phyloP scores from a whole-genome alignment of 2,113 vertebrate genomes.

The Sus scrofa region DNA sequence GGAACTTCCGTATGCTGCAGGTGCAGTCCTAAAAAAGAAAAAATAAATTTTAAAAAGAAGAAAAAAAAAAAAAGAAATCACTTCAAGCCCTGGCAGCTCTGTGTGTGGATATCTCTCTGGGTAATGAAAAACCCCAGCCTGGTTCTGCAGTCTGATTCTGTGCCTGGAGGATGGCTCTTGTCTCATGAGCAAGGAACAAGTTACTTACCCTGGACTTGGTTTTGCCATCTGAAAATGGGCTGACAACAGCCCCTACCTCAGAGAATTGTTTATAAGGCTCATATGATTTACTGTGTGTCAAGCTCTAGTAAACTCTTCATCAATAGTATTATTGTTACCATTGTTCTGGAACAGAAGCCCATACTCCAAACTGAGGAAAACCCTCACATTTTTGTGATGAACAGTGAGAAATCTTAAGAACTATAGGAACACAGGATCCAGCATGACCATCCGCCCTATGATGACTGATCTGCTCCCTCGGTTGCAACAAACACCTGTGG shows the following conservation, averaged over 20 bases:
- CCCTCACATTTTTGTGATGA: not conserved
- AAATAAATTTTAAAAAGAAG: too few species aligned
- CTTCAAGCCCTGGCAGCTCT: not conserved
- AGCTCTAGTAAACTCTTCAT: not conserved
- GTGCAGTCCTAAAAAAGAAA: too few species aligned
- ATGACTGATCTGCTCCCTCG: not conserved
- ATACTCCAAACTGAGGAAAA: not conserved
- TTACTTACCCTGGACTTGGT: not conserved
- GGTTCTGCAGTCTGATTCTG: not conserved
- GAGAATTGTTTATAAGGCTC: not conserved
- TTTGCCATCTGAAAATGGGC: not conserved
- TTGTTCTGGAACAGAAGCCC: not conserved
- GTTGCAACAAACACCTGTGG: not conserved
- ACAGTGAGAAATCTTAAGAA: not conserved
- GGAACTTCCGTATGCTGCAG: too few species aligned
- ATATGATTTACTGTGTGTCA: not conserved
- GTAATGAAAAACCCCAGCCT: not conserved
- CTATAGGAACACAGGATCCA: not conserved
- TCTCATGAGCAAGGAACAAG: not conserved
- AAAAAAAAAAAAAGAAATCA: not conserved
- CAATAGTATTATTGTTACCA: not conserved
- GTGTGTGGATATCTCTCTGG: not conserved
- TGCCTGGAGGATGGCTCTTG: not conserved
- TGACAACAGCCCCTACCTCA: not conserved
- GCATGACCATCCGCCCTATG: not conserved